Conservation (phyloP, 2,113 vertebrate genomes). For the Piprites chloris region DNA sequence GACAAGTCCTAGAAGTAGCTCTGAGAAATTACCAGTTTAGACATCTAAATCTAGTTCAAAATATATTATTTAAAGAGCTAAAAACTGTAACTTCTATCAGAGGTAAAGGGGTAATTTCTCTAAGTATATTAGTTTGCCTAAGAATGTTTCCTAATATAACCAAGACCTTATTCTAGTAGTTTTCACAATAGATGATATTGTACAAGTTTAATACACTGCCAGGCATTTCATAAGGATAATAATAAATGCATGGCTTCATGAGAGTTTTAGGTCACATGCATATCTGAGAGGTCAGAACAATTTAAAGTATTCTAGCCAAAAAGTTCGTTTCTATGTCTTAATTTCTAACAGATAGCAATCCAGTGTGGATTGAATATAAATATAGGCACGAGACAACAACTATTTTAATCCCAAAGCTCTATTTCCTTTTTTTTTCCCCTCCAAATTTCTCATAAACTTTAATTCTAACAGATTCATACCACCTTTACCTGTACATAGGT, state of each 20-base stretch:
- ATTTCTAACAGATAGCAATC: neutral
- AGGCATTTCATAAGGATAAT: neutral
- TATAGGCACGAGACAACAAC: neutral
- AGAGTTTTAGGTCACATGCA: neutral
- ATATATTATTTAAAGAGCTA: conserved; percentile 18
- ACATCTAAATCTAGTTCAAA: neutral
- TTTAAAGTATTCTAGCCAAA: neutral
- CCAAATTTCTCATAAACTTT: neutral
- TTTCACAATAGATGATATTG: neutral
- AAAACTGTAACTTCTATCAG: neutral
- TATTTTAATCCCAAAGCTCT: neutral
- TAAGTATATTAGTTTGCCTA: neutral
- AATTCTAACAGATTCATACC: neutral
- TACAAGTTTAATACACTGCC: neutral
- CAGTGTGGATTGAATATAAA: neutral
- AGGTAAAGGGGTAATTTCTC: neutral
- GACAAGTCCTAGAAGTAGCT: neutral
- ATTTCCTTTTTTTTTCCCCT: neutral
- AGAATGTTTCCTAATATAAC: neutral
- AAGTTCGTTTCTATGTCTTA: neutral
- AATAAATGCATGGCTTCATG: neutral
- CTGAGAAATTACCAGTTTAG: neutral
- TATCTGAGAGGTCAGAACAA: neutral
- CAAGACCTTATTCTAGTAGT: neutral
- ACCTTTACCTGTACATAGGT: neutral